phyloP scores from a whole-genome alignment of 2,113 vertebrate genomes.

The Mohoua ochrocephala region DNA sequence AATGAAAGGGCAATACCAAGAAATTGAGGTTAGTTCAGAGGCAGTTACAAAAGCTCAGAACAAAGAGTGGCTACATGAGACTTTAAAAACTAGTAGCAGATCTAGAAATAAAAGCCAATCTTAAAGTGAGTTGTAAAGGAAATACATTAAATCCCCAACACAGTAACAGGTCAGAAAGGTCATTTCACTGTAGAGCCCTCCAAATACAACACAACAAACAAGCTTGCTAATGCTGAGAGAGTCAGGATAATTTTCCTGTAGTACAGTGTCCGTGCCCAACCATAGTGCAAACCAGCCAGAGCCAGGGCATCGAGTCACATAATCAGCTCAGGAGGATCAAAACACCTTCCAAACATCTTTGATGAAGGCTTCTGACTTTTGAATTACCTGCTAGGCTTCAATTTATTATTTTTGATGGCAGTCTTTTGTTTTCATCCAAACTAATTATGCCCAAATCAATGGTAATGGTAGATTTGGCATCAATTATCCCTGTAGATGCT shows the following conservation, averaged over 20 bases:
- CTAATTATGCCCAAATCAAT: slow-evolving; percentile 36
- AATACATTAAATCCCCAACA: neutral
- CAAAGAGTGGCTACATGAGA: neutral
- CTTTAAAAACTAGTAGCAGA: neutral
- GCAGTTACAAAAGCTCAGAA: neutral
- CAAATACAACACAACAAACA: neutral
- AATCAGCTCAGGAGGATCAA: neutral
- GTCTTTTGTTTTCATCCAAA: slow-evolving; percentile 29
- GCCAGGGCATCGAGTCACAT: neutral
- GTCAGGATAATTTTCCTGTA: neutral
- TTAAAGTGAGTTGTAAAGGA: neutral
- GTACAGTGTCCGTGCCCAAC: neutral
- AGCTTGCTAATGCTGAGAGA: neutral
- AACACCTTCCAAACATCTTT: neutral
- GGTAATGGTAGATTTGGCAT: slow-evolving; percentile 12
- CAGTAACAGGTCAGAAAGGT: neutral
- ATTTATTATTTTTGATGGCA: slow-evolving; percentile 17
- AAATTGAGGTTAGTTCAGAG: neutral
- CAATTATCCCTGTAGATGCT: neutral
- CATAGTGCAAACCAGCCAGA: neutral
- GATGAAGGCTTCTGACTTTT: neutral
- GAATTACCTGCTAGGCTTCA: neutral
- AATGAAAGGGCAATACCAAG: neutral
- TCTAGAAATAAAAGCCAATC: neutral
- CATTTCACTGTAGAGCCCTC: neutral